Conservation (phyloP, 2,797 vertebrate species). For the Acomys russatus region DNA sequence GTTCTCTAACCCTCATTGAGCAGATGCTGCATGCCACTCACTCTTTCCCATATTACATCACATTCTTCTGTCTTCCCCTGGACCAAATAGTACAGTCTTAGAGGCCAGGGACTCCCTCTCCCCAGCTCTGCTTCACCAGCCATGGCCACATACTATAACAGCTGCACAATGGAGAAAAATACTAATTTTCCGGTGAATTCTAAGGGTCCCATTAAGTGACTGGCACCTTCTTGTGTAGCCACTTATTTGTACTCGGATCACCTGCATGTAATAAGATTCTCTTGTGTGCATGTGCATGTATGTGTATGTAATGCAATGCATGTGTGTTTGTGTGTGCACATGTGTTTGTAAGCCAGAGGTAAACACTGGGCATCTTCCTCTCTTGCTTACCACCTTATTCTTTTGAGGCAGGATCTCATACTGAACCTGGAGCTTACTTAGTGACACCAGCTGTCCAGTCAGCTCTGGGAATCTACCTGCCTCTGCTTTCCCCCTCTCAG, state of each 20-base stretch:
- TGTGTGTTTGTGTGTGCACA: neutral
- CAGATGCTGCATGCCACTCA: fast-evolving
- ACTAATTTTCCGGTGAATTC: fast-evolving
- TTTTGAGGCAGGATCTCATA: neutral
- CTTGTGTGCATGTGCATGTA: too few relatives aligned
- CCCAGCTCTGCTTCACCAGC: neutral
- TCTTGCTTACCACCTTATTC: neutral
- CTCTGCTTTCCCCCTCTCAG: neutral
- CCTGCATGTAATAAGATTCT: neutral
- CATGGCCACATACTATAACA: fast-evolving
- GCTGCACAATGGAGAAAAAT: neutral
- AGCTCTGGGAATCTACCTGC: neutral
- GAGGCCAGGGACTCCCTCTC: neutral
- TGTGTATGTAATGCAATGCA: neutral
- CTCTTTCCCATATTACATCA: fast-evolving
- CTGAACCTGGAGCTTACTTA: neutral
- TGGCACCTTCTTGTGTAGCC: neutral
- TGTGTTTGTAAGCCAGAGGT: neutral
- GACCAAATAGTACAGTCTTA: fast-evolving
- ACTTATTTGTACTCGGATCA: neutral
- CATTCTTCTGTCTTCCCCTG: neutral
- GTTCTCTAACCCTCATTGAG: neutral
- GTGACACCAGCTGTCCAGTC: neutral
- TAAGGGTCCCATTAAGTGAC: neutral
- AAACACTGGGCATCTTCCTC: neutral